These are phyloP conservation scores for Marmota flaviventris DNA, from an alignment of 2,113 vertebrate genomes.

Conservation along the genomic window DNA sequence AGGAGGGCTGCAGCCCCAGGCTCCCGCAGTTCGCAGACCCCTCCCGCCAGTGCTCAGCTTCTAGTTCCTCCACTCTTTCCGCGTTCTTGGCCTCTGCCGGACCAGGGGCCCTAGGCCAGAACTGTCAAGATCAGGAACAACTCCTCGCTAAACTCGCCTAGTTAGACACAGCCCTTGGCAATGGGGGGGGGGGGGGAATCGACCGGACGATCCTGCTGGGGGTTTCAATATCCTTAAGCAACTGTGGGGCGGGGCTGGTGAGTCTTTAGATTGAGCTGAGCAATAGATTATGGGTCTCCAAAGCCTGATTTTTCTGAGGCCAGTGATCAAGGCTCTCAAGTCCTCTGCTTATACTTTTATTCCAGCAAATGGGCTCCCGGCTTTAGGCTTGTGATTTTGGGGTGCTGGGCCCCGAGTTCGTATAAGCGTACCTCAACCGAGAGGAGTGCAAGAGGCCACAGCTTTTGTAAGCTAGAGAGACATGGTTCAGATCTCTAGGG, in stretches of 20 bases:
- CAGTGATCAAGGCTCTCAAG: background rate
- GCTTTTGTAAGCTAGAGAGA: background rate
- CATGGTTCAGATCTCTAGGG: background rate
- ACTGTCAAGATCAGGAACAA: background rate
- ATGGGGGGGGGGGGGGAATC: too few species aligned
- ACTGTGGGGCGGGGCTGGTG: background rate
- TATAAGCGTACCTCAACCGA: background rate
- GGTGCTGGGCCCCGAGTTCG: background rate
- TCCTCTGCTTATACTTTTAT: background rate
- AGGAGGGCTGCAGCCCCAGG: background rate
- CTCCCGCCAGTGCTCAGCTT: background rate
- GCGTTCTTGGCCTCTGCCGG: background rate
- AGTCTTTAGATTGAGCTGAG: background rate
- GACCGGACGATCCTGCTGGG: fast-evolving
- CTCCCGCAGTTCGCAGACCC: background rate
- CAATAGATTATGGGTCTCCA: background rate
- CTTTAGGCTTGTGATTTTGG: background rate
- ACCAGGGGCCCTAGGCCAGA: background rate
- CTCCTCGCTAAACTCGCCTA: background rate
- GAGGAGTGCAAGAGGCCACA: too few species aligned
- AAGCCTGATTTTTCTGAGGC: background rate
- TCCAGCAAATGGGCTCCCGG: background rate
- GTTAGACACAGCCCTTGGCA: background rate
- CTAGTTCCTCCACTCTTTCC: background rate
- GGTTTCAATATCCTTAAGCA: background rate